Evolutionary conservation across 2,888 invertebrate genomes (phyloP).

Genomic region (Leptopilina myrica): DNA sequence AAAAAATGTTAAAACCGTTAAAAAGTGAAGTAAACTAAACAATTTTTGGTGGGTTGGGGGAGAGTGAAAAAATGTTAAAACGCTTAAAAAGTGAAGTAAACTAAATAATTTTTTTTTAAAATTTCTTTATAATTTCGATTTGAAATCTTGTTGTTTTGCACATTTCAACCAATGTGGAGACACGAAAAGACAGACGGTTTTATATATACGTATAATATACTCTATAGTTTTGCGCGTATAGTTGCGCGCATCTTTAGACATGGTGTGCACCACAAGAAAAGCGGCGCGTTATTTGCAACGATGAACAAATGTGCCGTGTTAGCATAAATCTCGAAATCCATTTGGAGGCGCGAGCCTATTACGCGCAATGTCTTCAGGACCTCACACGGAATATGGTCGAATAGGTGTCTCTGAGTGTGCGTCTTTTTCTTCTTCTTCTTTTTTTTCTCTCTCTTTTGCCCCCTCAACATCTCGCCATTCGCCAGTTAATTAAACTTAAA

Average conservation of each 20-base stretch:
- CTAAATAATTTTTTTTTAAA: too few relatives aligned
- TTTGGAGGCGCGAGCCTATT: slow-evolving; percentile 75
- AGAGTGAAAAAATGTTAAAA: too few relatives aligned
- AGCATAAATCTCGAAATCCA: slow-evolving; percentile 76
- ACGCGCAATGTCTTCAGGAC: slow-evolving; percentile 61
- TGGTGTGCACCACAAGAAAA: slow-evolving; percentile 47
- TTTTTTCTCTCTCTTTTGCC: slow-evolving; percentile 42
- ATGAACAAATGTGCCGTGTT: slow-evolving; percentile 75
- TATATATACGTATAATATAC: slow-evolving; percentile 47
- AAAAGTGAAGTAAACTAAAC: too few relatives aligned
- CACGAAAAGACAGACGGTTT: slow-evolving; percentile 47
- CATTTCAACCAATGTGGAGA: slow-evolving; percentile 48
- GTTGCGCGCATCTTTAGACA: slow-evolving; percentile 53
- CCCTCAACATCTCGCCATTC: slow-evolving; percentile 55
- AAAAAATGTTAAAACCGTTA: too few relatives aligned
- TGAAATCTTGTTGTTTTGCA: slow-evolving; percentile 48
- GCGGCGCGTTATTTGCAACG: slow-evolving; percentile 62
- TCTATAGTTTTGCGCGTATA: too few relatives aligned
- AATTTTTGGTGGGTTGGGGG: too few relatives aligned
- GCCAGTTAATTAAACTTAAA: slow-evolving; percentile 74
- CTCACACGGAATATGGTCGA: slow-evolving; percentile 56
- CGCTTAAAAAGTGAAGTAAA: too few relatives aligned
- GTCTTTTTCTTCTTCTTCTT: slow-evolving; percentile 38
- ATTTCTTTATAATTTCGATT: slow-evolving; percentile 49
- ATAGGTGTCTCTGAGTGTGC: slow-evolving; percentile 45